These are phyloP conservation scores for Catocala sponsa DNA, from an alignment of 2,888 invertebrate genomes.

Conservation along the genomic window DNA sequence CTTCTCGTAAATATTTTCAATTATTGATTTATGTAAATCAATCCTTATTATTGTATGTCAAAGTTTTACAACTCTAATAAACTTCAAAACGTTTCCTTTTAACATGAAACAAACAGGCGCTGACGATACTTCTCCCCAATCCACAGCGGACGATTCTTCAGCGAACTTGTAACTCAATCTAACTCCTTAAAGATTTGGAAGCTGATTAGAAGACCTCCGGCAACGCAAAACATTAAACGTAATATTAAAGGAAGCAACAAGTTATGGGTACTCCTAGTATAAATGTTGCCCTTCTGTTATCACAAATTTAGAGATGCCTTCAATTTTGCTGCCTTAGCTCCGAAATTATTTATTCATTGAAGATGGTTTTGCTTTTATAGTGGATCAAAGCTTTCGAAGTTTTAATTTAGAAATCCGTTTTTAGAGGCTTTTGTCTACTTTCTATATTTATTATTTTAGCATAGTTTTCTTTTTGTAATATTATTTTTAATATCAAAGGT, in stretches of 20 bases:
- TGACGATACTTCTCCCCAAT: conserved; percentile 47
- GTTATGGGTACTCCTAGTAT: conserved; percentile 49
- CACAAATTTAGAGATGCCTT: conserved; percentile 35
- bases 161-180: conserved; percentile 70
- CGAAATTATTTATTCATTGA: conserved; percentile 42
- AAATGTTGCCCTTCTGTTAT: conserved; percentile 52
- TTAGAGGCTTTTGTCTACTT: conserved; percentile 13
- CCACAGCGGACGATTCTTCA: conserved; percentile 50
- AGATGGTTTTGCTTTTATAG: conserved; percentile 35
- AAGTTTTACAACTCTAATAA: conserved; percentile 12
- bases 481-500: no score
- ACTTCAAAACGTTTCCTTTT: conserved; percentile 35
- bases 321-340: conserved; percentile 11
- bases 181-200: conserved; percentile 70
- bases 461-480: no score
- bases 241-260: conserved; percentile 65
- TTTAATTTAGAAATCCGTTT: conserved; percentile 15
- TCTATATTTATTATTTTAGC: no score
- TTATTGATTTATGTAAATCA: not conserved
- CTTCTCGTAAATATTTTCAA: not conserved
- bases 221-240: conserved; percentile 55
- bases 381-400: conserved; percentile 39
- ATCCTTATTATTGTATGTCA: conserved; percentile 13
- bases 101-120: conserved; percentile 47
- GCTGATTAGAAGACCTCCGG: conserved; percentile 64